Percentiles rank a stretch among this genome's conserved stretches.
These are phyloP conservation scores for Didymodactylos carnosus DNA, from an alignment of 2,888 invertebrate species.

Conservation along the genomic window DNA sequence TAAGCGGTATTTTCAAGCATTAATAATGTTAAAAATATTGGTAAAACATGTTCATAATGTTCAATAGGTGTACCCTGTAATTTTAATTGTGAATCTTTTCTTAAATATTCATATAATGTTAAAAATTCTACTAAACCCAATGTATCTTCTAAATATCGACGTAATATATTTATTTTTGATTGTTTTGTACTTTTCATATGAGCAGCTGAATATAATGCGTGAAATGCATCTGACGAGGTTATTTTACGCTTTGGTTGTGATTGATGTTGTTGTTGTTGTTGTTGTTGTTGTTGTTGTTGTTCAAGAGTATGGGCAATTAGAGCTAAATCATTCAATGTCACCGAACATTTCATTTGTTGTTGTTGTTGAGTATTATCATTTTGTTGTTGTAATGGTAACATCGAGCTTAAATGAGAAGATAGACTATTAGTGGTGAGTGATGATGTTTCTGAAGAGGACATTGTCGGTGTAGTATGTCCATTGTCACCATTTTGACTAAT, in stretches of 20 bases:
- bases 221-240: neutral
- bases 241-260: neutral
- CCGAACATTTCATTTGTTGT: no score
- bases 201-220: neutral
- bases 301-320: neutral
- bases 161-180: neutral
- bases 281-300: neutral
- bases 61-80: neutral
- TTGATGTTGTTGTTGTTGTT: no score
- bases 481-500: no score
- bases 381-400: neutral
- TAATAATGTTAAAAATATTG: neutral
- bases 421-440: no score
- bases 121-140: neutral
- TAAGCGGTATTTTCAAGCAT: neutral
- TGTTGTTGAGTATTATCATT: neutral
- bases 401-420: neutral
- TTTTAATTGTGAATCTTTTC: neutral
- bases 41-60: slow-evolving; percentile 1
- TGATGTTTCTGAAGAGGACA: no score
- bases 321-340: neutral
- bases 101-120: neutral
- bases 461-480: no score
- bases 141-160: neutral
- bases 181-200: neutral